These are phyloP conservation scores for Falco biarmicus DNA, from an alignment of 2,797 vertebrate species.

Conservation along the genomic window DNA sequence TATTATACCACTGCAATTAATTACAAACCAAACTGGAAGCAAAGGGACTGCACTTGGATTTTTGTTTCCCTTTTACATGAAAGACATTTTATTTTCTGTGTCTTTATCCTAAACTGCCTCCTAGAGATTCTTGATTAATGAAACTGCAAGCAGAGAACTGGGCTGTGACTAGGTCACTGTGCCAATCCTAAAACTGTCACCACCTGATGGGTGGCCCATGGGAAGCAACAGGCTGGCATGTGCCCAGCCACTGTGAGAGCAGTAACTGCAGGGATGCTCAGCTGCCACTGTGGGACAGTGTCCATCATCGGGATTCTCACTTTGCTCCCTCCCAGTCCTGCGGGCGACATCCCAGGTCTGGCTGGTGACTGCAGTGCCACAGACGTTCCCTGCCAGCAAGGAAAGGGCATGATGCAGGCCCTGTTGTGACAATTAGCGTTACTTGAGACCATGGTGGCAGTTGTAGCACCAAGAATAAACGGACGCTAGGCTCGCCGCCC, in stretches of 20 bases:
- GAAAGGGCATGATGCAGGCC: neutral
- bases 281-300: fast-evolving
- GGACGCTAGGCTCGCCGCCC: neutral
- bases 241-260: neutral
- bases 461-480: neutral
- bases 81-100: neutral
- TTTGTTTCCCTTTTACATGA: neutral
- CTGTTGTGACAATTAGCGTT: fast-evolving
- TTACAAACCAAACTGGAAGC: neutral
- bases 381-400: neutral
- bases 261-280: neutral
- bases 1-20: neutral
- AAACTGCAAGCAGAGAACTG: neutral
- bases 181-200: neutral
- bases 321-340: neutral
- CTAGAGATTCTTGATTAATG: neutral
- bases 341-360: neutral
- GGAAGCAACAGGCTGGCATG: neutral
- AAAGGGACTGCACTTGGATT: neutral
- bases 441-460: neutral
- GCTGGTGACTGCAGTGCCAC: neutral
- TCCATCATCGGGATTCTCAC: neutral
- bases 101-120: neutral
- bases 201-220: neutral
- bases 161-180: neutral